Evolutionary conservation across 2,797 vertebrate species (phyloP).

Genomic region (Heterohyrax brucei): DNA sequence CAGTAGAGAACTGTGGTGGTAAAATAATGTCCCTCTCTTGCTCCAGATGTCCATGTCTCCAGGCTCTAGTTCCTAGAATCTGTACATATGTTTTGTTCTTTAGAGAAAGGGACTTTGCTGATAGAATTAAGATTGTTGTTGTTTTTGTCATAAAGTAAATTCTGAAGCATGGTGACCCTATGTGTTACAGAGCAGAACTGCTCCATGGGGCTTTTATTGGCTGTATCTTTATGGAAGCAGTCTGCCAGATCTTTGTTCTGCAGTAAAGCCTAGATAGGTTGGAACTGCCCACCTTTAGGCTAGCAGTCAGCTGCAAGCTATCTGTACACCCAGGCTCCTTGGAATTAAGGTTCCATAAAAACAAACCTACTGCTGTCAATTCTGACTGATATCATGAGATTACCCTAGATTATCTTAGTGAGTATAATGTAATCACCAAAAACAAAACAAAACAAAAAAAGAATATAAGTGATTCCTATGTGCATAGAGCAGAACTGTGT

Average conservation of each 20-base stretch:
- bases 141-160: not conserved
- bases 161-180: not conserved
- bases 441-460: too few relatives aligned
- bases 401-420: not conserved
- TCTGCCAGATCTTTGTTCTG: not conserved
- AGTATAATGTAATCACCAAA: not conserved
- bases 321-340: not conserved
- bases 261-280: not conserved
- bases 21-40: not conserved
- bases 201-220: not conserved
- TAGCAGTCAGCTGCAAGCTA: not conserved
- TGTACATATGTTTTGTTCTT: not conserved
- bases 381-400: not conserved
- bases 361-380: too few relatives aligned
- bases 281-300: not conserved
- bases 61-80: not conserved
- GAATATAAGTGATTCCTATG: not conserved
- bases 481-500: not conserved
- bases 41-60: not conserved
- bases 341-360: slow-evolving; percentile 9
- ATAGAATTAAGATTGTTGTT: not conserved
- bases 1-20: not conserved
- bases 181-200: not conserved
- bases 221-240: not conserved
- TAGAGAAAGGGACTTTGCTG: not conserved